phyloP scores from a whole-genome alignment of 1,140 invertebrate genomes.

The Tetragnatha versicolor region DNA sequence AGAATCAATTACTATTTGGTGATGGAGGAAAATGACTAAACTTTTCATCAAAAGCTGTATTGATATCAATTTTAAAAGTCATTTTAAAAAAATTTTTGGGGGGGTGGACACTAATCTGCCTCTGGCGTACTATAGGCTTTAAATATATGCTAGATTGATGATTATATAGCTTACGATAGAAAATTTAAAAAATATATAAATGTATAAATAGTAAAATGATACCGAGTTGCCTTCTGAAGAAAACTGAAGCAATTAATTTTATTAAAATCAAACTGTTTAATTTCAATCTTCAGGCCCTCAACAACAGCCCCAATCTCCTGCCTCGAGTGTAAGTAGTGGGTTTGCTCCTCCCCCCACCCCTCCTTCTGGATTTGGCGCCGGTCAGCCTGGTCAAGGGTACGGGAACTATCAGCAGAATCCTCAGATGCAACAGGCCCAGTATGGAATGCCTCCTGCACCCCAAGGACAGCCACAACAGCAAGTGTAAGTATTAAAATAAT shows the following conservation, averaged over 20 bases:
- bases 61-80: too few species aligned
- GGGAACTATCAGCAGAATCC: constrained; percentile 44
- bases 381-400: constrained; percentile 26
- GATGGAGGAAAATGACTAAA: too few species aligned
- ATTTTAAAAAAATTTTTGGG: too few species aligned
- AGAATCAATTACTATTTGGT: too few species aligned
- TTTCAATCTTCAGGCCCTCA: constrained; percentile 19
- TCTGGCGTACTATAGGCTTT: too few species aligned
- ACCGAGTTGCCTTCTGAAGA: too few species aligned
- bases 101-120: too few species aligned
- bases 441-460: constrained; percentile 3
- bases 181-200: neutral
- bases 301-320: constrained; percentile 37
- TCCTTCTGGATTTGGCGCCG: constrained; percentile 19
- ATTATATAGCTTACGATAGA: neutral
- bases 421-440: constrained; percentile 37
- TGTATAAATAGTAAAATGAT: too few species aligned
- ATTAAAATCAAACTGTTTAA: neutral
- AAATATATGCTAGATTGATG: too few species aligned
- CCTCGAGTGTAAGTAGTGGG: constrained; percentile 23
- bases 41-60: too few species aligned
- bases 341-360: constrained; percentile 30
- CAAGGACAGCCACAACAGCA: constrained; percentile 28
- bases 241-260: too few species aligned
- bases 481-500: constrained; percentile 29